Conservation (phyloP, 2,113 vertebrate genomes). For the Micromys minutus region DNA sequence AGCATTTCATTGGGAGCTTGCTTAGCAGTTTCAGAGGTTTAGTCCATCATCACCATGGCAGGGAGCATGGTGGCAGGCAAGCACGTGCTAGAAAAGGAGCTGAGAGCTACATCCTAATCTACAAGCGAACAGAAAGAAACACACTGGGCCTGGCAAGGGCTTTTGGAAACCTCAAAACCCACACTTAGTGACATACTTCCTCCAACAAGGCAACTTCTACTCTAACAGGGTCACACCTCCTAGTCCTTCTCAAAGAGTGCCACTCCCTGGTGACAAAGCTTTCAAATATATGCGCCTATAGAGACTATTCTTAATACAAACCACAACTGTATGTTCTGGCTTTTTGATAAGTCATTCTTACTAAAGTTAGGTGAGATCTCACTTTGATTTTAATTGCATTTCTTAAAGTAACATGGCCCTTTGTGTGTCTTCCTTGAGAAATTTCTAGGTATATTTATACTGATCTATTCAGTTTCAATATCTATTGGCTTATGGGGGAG, state of each 20-base stretch:
- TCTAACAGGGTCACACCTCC: not conserved
- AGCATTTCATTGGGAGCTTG: not conserved
- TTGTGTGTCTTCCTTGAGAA: not conserved
- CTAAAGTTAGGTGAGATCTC: not conserved
- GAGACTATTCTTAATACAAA: not conserved
- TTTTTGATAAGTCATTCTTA: not conserved
- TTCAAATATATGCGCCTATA: not conserved
- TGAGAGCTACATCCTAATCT: not conserved
- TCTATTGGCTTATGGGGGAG: not conserved
- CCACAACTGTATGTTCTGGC: not conserved
- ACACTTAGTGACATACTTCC: not conserved
- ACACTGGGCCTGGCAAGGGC: not conserved
- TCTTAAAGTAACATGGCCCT: not conserved
- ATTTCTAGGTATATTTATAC: not conserved
- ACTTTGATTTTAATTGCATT: not conserved
- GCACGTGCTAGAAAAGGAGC: not conserved
- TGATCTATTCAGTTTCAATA: not conserved
- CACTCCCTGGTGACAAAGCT: not conserved
- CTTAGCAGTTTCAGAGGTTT: not conserved
- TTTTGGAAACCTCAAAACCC: no score
- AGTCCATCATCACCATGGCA: not conserved
- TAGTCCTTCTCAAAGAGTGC: not conserved
- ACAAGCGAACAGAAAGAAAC: not conserved
- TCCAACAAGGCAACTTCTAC: not conserved
- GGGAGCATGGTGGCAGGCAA: not conserved